Evolutionary conservation across 2,888 invertebrate genomes (phyloP).

Genomic region (Polydrusus tereticollis): DNA sequence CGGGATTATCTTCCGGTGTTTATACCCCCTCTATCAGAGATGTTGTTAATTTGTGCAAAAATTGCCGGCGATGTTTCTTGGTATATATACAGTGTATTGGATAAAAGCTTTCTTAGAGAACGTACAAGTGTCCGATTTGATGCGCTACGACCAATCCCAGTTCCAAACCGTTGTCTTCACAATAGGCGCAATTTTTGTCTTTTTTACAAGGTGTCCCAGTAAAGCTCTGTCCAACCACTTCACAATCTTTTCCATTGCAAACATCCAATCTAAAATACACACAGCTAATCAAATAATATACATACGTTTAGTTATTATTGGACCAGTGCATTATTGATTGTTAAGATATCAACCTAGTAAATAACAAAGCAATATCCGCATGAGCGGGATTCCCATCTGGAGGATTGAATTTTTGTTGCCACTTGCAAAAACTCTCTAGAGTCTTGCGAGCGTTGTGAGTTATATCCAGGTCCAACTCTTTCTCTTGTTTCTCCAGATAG

Average conservation of each 20-base stretch:
- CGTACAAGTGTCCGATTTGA: slow-evolving; percentile 37
- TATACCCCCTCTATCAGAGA: too few species aligned
- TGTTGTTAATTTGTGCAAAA: too few species aligned
- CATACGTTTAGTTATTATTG: neutral
- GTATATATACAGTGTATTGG: neutral
- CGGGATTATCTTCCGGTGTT: too few species aligned
- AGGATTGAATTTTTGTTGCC: slow-evolving; percentile 34
- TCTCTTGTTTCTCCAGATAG: slow-evolving; percentile 35
- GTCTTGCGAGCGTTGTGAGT: slow-evolving; percentile 24
- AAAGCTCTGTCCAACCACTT: slow-evolving; percentile 27
- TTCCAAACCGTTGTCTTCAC: slow-evolving; percentile 35
- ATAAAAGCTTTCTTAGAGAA: neutral
- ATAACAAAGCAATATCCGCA: slow-evolving; percentile 26
- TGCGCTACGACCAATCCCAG: slow-evolving; percentile 29
- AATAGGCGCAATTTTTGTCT: slow-evolving; percentile 26
- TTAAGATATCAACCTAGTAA: slow-evolving; percentile 34
- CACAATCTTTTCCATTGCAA: slow-evolving; percentile 31
- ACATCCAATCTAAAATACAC: slow-evolving; percentile 14
- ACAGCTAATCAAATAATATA: too few species aligned
- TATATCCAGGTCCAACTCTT: slow-evolving; percentile 26
- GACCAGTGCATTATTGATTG: neutral
- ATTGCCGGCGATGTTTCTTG: too few species aligned
- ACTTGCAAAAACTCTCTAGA: slow-evolving; percentile 36
- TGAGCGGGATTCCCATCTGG: slow-evolving; percentile 20
- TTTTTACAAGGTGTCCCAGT: slow-evolving; percentile 20